phyloP scores from a whole-genome alignment of 2,888 invertebrate genomes.

The Peribatodes rhomboidaria region DNA sequence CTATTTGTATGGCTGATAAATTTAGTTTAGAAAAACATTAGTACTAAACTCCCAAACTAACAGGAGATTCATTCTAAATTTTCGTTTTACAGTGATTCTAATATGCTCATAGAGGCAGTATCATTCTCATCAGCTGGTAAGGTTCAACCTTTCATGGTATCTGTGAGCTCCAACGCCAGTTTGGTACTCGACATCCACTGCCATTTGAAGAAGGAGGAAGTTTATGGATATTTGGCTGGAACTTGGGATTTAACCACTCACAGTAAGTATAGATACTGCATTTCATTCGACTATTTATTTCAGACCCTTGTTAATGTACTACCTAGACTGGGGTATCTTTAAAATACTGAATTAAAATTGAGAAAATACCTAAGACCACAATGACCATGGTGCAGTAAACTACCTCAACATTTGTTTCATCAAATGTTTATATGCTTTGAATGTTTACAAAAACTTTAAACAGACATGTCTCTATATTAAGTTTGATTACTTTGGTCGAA shows the following conservation, averaged over 20 bases:
- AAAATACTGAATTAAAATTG: too few species aligned
- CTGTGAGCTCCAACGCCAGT: conserved; percentile 94
- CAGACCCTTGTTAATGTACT: too few species aligned
- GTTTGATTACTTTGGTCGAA: too few species aligned
- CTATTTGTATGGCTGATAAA: too few species aligned
- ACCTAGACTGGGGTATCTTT: too few species aligned
- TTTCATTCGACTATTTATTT: background rate
- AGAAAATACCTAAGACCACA: too few species aligned
- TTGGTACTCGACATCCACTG: conserved; percentile 97
- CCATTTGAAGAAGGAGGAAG: conserved; percentile 97
- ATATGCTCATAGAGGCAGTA: conserved; percentile 95
- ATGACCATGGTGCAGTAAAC: background rate
- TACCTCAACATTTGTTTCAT: too few species aligned
- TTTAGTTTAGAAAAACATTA: too few species aligned
- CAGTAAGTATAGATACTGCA: conserved; percentile 89
- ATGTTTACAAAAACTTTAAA: background rate
- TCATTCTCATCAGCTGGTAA: conserved; percentile 95
- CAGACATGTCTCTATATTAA: too few species aligned
- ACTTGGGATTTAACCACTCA: conserved; percentile 98
- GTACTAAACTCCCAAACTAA: too few species aligned
- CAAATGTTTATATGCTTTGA: background rate
- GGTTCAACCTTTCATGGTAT: conserved; percentile 96
- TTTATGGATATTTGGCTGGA: conserved; percentile 98
- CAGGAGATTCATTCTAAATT: too few species aligned
- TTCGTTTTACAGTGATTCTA: conserved; percentile 91